Evolutionary conservation across 30 jellyfish, hydroid and myxozoan species (phyloP), one percentile per base, ranked within the genome.

Genomic region (Sanderia malayensis): DNA sequence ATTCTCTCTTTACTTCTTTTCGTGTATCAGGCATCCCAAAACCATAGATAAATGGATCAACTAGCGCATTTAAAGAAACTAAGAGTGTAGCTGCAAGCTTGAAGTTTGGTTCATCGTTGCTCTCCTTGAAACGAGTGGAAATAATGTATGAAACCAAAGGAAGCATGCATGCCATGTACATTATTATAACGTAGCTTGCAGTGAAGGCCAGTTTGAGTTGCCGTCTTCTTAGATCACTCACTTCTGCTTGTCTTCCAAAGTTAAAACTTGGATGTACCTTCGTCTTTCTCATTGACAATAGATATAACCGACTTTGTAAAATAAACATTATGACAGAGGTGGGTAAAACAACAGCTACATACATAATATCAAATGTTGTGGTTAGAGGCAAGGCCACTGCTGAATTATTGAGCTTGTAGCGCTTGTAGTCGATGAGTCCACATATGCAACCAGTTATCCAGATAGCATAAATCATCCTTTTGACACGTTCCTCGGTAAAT

Each of bases 11-110:
- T 47, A 71, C 52, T 18, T 25, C 72, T 29, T 49, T 52, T 26
- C 83, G 27, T 9, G 60, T 31, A 53, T 71, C 83, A 10, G 0
- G 17, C 83, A 71, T 71, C 1, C 83, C 83, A 25, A 71, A 32
- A 21, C 83, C 83, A 31, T 71, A 71, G 1, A 71, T 34, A 23
- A 71, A 71, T 1, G 83, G 83, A 32, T 71, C 72, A 29, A 32
- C 72, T 3, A 49, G 30, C 1, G 73, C 34, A 27, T 71, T 71
- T 27, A 3, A 2, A 37, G 7, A 8, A 1, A 20, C 31, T 9
- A 44, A 8, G 27, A 9, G 19, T 4, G 25, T 19, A 6, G 13
- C 13, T 1, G 13, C 20, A 8, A 0, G 7, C 25, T 57, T 28
- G 31, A 29, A 3, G 7, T 8, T 25, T 23, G 28, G 25, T 4